Conservation (phyloP, 2,797 vertebrate genomes). For the Delichon dasypus region DNA sequence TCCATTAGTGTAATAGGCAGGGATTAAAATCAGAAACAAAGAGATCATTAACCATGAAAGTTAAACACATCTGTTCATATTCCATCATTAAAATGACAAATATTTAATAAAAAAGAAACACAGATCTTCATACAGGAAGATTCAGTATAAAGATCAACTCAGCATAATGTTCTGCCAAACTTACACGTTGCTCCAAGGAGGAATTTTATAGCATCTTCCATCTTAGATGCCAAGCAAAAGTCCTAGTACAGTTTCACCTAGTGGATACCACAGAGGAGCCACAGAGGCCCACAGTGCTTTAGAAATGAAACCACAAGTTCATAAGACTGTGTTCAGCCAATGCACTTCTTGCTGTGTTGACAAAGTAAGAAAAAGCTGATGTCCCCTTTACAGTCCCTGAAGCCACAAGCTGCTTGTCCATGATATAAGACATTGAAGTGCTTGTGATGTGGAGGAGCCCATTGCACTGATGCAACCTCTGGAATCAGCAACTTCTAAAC, state of each 20-base stretch:
- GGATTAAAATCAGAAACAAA: slow-evolving; percentile 58
- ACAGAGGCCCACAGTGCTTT: neutral
- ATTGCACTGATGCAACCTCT: neutral
- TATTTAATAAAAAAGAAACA: slow-evolving; percentile 4
- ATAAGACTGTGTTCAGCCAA: neutral
- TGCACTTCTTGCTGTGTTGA: neutral
- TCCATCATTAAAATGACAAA: slow-evolving; percentile 11
- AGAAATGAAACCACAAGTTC: neutral
- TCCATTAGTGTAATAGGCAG: slow-evolving; percentile 53
- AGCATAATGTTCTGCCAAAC: neutral
- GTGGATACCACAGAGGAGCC: neutral
- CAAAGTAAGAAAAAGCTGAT: neutral
- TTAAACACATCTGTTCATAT: slow-evolving; percentile 42
- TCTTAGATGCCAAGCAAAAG: neutral
- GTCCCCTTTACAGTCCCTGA: rapidly evolving
- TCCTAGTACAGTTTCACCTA: neutral
- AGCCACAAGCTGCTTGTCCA: neutral
- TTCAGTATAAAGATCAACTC: neutral
- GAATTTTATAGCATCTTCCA: neutral
- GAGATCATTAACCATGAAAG: slow-evolving; percentile 50
- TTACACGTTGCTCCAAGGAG: neutral
- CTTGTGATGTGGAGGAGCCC: neutral
- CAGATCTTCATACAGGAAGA: neutral
- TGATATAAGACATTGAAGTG: neutral
- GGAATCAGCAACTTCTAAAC: neutral